phyloP scores from a whole-genome alignment of 2,797 vertebrate genomes.

The Lacerta agilis region DNA sequence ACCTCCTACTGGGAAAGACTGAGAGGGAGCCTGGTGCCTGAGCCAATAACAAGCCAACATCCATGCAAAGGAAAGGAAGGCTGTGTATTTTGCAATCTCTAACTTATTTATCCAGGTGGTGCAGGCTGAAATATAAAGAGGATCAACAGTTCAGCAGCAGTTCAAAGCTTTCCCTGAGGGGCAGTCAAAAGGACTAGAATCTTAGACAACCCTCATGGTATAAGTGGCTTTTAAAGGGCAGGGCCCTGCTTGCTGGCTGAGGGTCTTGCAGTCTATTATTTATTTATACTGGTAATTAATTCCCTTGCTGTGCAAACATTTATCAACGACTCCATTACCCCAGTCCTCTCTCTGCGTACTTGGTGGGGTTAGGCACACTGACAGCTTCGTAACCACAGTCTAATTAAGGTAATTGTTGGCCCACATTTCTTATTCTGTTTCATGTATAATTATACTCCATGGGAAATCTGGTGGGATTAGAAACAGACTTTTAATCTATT shows the following conservation, averaged over 20 bases:
- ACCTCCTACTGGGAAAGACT: no score
- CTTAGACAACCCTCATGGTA: slow-evolving; percentile 25
- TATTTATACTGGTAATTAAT: slow-evolving; percentile 71
- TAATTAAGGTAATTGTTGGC: slow-evolving; percentile 81
- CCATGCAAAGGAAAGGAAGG: background rate
- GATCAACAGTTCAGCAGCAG: slow-evolving; percentile 17
- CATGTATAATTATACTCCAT: slow-evolving; percentile 77
- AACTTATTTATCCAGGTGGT: background rate
- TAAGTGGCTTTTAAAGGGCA: slow-evolving; percentile 48
- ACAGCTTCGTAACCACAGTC: slow-evolving; percentile 71
- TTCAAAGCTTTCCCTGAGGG: rapidly evolving
- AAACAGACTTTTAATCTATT: slow-evolving; percentile 77
- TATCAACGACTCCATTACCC: slow-evolving; percentile 65
- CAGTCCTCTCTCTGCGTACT: slow-evolving; percentile 51
- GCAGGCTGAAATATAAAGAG: background rate
- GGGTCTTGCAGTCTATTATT: slow-evolving; percentile 56
- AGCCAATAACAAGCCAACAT: no score
- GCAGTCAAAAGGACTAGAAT: slow-evolving; percentile 25
- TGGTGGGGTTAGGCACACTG: slow-evolving; percentile 53
- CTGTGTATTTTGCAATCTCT: rapidly evolving
- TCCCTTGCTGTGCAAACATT: slow-evolving; percentile 64
- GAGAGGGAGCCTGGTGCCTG: no score
- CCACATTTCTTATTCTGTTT: slow-evolving; percentile 74
- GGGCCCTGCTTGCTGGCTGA: slow-evolving; percentile 35
- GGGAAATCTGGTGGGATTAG: slow-evolving; percentile 72